Percentiles rank a stretch among this genome's conserved stretches.
Evolutionary conservation across 92 coral and sea anemone genomes (phyloP).

Genomic region (Porites divaricata): DNA sequence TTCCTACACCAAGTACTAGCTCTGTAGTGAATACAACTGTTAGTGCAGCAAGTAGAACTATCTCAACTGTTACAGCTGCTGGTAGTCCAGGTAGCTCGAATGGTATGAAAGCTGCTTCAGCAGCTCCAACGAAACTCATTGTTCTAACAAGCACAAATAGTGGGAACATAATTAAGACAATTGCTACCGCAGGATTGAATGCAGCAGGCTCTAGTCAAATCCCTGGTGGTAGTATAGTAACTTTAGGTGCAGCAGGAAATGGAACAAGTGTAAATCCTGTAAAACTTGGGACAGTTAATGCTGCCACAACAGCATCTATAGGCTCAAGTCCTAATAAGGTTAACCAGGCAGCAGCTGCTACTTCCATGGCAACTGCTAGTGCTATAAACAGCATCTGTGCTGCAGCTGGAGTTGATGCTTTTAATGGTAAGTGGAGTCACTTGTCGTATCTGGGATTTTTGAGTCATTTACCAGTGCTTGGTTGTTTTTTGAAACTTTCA

Average conservation of each 20-base stretch:
- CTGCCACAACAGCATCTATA: constrained; percentile 72
- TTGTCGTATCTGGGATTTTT: not conserved
- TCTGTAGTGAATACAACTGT: constrained; percentile 55
- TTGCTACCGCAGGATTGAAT: constrained; percentile 86
- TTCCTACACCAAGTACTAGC: constrained; percentile 43
- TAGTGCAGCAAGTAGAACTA: constrained; percentile 51
- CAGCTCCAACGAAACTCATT: constrained; percentile 91
- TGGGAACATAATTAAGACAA: constrained; percentile 93
- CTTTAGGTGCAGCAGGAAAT: constrained; percentile 60
- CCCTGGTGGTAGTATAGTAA: constrained; percentile 74
- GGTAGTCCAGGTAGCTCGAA: constrained; percentile 41
- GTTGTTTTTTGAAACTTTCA: too few species aligned
- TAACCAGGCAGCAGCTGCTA: constrained; percentile 66
- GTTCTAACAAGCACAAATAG: constrained; percentile 90
- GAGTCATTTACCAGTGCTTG: too few species aligned
- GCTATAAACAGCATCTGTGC: constrained; percentile 98
- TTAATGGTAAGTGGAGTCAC: constrained; percentile 84
- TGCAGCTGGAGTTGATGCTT: constrained; percentile 96
- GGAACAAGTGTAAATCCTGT: constrained; percentile 53
- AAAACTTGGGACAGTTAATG: constrained; percentile 58
- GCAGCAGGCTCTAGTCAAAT: constrained; percentile 77
- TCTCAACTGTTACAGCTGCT: constrained; percentile 51
- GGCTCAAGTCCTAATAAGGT: constrained; percentile 75
- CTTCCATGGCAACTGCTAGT: constrained; percentile 90
- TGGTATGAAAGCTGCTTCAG: constrained; percentile 64